Percentiles rank a stretch among this genome's conserved stretches.
These are phyloP conservation scores for Elysia crispata DNA, from an alignment of 2,888 invertebrate genomes.

Conservation along the genomic window DNA sequence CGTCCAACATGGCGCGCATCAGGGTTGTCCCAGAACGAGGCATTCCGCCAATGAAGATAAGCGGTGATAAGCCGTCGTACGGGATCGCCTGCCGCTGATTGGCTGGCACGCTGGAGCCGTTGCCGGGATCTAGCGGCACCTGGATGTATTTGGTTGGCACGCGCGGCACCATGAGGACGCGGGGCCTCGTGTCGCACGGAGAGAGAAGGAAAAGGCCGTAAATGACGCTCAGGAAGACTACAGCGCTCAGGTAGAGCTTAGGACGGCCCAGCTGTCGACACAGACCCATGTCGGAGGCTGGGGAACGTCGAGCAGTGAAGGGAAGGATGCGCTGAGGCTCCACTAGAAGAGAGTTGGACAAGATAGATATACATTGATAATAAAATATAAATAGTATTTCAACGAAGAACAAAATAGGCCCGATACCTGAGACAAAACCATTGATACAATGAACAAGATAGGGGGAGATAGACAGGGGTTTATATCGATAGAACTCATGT, in stretches of 20 bases:
- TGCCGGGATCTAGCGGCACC: no score
- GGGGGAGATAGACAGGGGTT: no score
- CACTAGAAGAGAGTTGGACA: no score
- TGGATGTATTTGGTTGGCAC: conserved; percentile 62
- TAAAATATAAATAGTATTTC: no score
- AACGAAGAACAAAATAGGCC: conserved; percentile 65
- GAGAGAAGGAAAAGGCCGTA: conserved; percentile 55
- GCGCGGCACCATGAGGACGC: conserved; percentile 64
- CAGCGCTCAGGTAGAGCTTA: conserved; percentile 34
- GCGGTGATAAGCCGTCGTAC: conserved; percentile 92
- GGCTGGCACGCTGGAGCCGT: no score
- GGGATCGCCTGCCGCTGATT: conserved; percentile 61
- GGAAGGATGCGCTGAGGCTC: conserved; percentile 82
- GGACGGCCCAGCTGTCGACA: conserved; percentile 38
- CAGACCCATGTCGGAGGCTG: conserved; percentile 42
- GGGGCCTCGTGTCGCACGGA: conserved; percentile 61
- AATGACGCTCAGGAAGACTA: conserved; percentile 24
- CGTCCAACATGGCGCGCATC: conserved; percentile 98
- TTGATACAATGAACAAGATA: conserved; percentile 96
- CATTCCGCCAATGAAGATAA: conserved; percentile 90
- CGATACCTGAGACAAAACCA: conserved; percentile 88
- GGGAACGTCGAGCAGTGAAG: conserved; percentile 86
- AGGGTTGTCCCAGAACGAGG: conserved; percentile 98
- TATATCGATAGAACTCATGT: no score
- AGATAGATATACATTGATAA: no score